A percentile compares a stretch with the other conserved stretches of the same genome.
Evolutionary conservation across 2,113 vertebrate genomes (phyloP).

Genomic region (Holacanthus passer): DNA sequence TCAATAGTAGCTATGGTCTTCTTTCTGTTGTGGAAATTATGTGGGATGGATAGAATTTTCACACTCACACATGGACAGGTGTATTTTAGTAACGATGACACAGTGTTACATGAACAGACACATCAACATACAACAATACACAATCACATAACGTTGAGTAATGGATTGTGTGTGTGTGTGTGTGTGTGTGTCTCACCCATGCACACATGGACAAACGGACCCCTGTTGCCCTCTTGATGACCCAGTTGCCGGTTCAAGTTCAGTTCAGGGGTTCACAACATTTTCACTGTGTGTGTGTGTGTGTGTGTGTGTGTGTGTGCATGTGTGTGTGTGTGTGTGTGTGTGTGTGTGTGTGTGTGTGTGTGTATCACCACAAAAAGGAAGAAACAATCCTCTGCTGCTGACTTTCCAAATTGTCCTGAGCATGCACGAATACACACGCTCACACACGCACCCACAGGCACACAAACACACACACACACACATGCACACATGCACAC

Average conservation of each 20-base stretch:
- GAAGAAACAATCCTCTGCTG: conserved; percentile 3
- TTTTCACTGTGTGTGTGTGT: conserved; percentile 29
- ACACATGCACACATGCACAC: conserved; percentile 2
- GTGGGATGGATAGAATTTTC: too few species aligned
- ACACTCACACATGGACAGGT: background rate
- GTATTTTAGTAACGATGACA: background rate
- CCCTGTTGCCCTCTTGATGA: conserved; percentile 50
- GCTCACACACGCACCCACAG: background rate
- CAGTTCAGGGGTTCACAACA: conserved; percentile 70
- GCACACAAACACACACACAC: background rate
- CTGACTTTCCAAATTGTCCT: background rate
- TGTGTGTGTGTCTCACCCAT: background rate
- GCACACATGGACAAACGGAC: background rate
- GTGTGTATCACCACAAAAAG: background rate
- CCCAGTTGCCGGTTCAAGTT: conserved; percentile 73
- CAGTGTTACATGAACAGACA: background rate
- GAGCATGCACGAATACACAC: background rate
- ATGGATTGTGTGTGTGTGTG: background rate
- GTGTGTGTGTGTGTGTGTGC: conserved; percentile 30
- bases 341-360: conserved; percentile 30
- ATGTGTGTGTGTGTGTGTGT: conserved; percentile 25
- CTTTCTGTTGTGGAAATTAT: background rate
- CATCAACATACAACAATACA: background rate
- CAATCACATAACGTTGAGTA: background rate
- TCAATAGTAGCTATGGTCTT: background rate